Evolutionary conservation across 2,797 vertebrate species (phyloP), one percentile per base, ranked within the genome.

Genomic region (Pterois miles): DNA sequence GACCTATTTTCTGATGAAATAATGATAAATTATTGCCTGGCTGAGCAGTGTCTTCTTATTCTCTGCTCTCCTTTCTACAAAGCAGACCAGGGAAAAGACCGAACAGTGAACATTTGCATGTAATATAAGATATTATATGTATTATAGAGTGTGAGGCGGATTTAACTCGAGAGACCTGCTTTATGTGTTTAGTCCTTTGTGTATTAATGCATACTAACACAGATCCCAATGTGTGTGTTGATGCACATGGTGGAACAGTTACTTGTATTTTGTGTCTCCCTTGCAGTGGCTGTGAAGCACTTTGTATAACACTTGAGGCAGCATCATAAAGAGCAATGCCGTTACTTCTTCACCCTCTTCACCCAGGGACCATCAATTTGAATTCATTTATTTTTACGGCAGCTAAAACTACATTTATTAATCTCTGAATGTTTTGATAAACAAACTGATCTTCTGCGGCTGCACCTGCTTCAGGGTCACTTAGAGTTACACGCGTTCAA

Each of bases 1-100:
- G 84, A 93, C 85, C 86, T 86, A 92, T 90, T 91, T 91, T 91
- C 81, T 75, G 50, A 46, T 64, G 53, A 84, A 85, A 82, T 77
- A 74, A 69, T 78, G 65, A 65, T 69, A 78, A 80, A 62, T 66
- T 62, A 82, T 76, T 77, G 71, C 53, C 40, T 83, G 38, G 36
- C 38, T 77, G 60, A 80, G 79, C 77, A 62, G 62, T 50, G 23
- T 69, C 74, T 76, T 65, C 59, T 67, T 65, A 68, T 66, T 78
- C 64, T 56, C 36, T 75, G 36, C 48, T 65, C 43, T 66, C 23
- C 14, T 38, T 74, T 65, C 58, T 63, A 76, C 36, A 33, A 10
- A 56, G 74, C 53, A 38, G 71, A 70, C 78, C 64, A 33, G 50
- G 60, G n/a, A 53, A 70, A 14, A 71, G 18, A 74, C 18, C 63